Conservation (phyloP, 2,888 invertebrate species). For the Drosophila macrospina region DNA sequence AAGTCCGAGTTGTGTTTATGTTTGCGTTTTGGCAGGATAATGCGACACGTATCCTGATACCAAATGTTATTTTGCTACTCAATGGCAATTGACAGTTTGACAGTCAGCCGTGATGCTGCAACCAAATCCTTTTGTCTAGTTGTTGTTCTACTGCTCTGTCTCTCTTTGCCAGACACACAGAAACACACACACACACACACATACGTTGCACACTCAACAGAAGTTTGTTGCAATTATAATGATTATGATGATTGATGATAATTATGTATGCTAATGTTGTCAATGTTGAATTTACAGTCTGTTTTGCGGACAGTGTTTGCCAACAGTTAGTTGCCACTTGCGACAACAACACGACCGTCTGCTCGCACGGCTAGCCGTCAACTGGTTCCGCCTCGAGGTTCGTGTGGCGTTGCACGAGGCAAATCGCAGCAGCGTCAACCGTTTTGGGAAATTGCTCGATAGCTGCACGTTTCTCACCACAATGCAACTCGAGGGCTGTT, state of each 20-base stretch:
- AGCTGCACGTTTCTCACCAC: conserved; percentile 47
- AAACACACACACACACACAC: conserved; percentile 5
- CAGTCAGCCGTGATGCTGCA: conserved; percentile 7
- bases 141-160: neutral
- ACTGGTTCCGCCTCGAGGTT: conserved; percentile 84
- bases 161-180: neutral
- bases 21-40: conserved; percentile 58
- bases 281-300: conserved; percentile 2
- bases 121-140: conserved; percentile 30
- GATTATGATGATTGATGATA: conserved; percentile 21
- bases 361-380: conserved; percentile 85
- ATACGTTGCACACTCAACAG: conserved; percentile 16
- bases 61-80: conserved; percentile 13
- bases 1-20: conserved; percentile 33
- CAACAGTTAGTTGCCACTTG: conserved; percentile 40
- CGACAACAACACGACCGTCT: conserved; percentile 84
- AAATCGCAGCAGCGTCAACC: no score
- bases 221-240: conserved; percentile 19
- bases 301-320: conserved; percentile 7
- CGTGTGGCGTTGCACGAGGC: conserved; percentile 61
- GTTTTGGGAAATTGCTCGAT: conserved; percentile 44
- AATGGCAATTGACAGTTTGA: conserved; percentile 28
- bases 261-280: conserved; percentile 5
- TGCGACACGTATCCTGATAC: conserved; percentile 47
- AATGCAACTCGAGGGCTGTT: conserved; percentile 50